Evolutionary conservation across 2,113 vertebrate genomes (phyloP), one percentile per base, ranked within the genome.

Genomic region (Cairina moschata): DNA sequence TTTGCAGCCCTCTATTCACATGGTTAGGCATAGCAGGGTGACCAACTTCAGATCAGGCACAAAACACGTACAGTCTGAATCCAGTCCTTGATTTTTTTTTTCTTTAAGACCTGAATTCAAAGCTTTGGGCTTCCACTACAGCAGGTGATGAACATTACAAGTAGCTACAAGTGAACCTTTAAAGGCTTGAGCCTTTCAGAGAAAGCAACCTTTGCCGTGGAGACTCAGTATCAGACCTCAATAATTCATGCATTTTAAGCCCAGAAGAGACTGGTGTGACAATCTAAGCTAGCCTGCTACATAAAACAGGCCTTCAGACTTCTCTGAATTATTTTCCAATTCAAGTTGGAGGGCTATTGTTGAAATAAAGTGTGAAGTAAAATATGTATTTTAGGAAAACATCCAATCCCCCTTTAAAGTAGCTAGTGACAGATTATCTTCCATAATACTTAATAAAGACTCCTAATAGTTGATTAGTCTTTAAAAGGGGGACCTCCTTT

Each of bases 241-340:
- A 78, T 93, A 93, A 90, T 90, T 95, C 90, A 90, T 74, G n/a
- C 11, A 79, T 95, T 95, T 90, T 82, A 88, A 94, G 36, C 65
- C 73, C 76, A 68, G 68, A 90, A 90, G 65, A 87, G 59, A 81
- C 40, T 67, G 11, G 42, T 77, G 26, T 90, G 83, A 78, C 83
- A 83, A 65, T 65, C 42, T 91, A 68, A 78, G 38, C 34, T 74
- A 83, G 48, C 46, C 65, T 93, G 65, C 34, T 83, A 76, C 32
- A 48, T 84, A 58, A 72, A 86, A 60, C 20, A 90, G 69, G 11
- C 65, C 56, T 94, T 72, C 69, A 93, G 48, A 77, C 20, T 94
- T 83, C 59, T 67, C 75, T 75, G 75, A 93, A 78, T 95, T 88
- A 67, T 90, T 94, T 90, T 52, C 32, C 9, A 59, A 83, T 86